Conservation (phyloP, 2,888 invertebrate species). For the Sesia apiformis region DNA sequence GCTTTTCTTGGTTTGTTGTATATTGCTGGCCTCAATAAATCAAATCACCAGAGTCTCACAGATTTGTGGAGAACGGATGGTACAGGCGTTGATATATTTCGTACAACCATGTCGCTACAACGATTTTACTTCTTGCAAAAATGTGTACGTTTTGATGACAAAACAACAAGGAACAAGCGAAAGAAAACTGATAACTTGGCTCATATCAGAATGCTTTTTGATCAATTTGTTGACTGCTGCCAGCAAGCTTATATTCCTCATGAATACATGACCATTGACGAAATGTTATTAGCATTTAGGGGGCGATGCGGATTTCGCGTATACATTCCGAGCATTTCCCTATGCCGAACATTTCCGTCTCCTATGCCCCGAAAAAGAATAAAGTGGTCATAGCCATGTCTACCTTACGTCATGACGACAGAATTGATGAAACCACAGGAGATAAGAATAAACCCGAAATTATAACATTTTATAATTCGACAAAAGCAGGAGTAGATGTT, state of each 20-base stretch:
- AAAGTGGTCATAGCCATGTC: slow-evolving; percentile 24
- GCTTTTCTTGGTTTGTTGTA: slow-evolving; percentile 14
- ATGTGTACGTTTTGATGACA: slow-evolving; percentile 14
- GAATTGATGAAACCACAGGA: slow-evolving; percentile 18
- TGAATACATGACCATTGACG: not conserved
- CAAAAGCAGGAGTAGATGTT: slow-evolving; percentile 20
- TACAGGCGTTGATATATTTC: slow-evolving; percentile 18
- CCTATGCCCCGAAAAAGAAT: slow-evolving; percentile 21
- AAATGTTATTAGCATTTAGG: slow-evolving; percentile 1
- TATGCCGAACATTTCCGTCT: slow-evolving; percentile 19
- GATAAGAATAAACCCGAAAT: slow-evolving; percentile 19
- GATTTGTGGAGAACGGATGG: slow-evolving; percentile 16
- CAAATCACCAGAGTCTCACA: slow-evolving; percentile 10
- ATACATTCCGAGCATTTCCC: not conserved
- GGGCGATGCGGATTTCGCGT: not conserved
- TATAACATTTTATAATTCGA: slow-evolving; percentile 20
- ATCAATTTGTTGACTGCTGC: slow-evolving; percentile 5
- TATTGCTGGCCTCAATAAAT: slow-evolving; percentile 9
- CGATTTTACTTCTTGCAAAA: slow-evolving; percentile 14
- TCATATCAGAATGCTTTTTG: slow-evolving; percentile 2
- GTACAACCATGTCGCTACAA: slow-evolving; percentile 12
- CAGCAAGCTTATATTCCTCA: slow-evolving; percentile 3
- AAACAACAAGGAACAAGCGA: slow-evolving; percentile 9
- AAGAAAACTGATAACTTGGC: slow-evolving; percentile 11
- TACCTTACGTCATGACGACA: slow-evolving; percentile 19